Conservation (phyloP, 2,888 invertebrate genomes). For the Diaphora mendica region DNA sequence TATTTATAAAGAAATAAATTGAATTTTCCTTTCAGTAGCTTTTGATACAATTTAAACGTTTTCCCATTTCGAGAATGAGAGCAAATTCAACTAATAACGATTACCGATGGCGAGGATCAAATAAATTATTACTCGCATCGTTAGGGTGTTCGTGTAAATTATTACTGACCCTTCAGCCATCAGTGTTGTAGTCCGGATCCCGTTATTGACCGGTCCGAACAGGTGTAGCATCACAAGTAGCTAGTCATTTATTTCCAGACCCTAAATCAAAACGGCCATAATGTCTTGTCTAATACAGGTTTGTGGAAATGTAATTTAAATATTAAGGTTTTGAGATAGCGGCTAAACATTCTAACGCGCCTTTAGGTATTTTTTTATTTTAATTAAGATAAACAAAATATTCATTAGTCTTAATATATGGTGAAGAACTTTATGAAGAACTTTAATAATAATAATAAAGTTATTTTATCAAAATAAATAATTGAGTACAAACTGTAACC, state of each 20-base stretch:
- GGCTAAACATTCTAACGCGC: not conserved
- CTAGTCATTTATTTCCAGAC: not conserved
- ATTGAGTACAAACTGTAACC: not conserved
- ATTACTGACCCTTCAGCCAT: slow-evolving; percentile 10
- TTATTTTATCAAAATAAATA: not conserved
- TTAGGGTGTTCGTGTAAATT: slow-evolving; percentile 10
- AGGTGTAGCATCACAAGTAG: slow-evolving; percentile 1
- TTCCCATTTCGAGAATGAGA: not conserved
- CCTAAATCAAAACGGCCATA: not conserved
- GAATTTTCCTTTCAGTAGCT: not conserved
- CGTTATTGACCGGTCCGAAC: not conserved
- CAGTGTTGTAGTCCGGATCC: slow-evolving; percentile 1
- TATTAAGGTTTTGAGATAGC: not conserved
- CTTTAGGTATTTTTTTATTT: not conserved
- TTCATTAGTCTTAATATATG: not conserved
- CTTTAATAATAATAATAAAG: not conserved
- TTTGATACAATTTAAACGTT: not conserved
- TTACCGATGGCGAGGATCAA: slow-evolving; percentile 4
- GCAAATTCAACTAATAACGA: slow-evolving; percentile 3
- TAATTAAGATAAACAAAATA: not conserved
- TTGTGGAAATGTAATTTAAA: too few relatives aligned
- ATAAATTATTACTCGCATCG: slow-evolving; percentile 7
- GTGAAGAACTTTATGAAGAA: too few relatives aligned
- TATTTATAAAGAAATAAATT: not conserved
- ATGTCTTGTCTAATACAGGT: not conserved